Conservation (phyloP, 2,888 invertebrate genomes). For the Ophion slaviceki region DNA sequence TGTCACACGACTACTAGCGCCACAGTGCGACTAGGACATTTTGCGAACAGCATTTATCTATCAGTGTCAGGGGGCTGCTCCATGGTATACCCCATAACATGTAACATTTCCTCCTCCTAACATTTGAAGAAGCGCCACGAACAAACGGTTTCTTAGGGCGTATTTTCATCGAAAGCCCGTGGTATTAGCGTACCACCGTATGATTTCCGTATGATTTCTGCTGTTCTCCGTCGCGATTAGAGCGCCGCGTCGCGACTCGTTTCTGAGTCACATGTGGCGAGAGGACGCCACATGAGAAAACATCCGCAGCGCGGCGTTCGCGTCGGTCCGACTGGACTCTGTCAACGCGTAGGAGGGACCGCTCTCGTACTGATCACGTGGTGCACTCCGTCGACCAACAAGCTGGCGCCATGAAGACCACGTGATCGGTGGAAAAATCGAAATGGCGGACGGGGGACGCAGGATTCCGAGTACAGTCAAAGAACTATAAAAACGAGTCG, state of each 20-base stretch:
- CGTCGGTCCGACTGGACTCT: not conserved
- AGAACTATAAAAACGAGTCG: constrained; percentile 78
- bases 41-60: too few species aligned
- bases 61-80: too few species aligned
- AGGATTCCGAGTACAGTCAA: constrained; percentile 80
- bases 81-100: too few species aligned
- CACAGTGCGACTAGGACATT: too few species aligned
- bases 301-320: constrained; percentile 1
- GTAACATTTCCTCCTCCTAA: too few species aligned
- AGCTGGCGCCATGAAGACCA: constrained; percentile 66
- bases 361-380: constrained; percentile 68
- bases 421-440: constrained; percentile 80
- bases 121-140: not conserved
- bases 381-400: constrained; percentile 64
- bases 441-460: constrained; percentile 82
- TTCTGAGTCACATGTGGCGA: not conserved
- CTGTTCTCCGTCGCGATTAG: not conserved
- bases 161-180: not conserved
- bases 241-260: not conserved
- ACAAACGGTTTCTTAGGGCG: not conserved
- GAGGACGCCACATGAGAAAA: not conserved
- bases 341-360: not conserved
- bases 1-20: too few species aligned
- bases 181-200: not conserved
- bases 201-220: not conserved